These are phyloP conservation scores for Lycophotia porphyrea DNA, from an alignment of 2,888 invertebrate genomes.

Conservation along the genomic window DNA sequence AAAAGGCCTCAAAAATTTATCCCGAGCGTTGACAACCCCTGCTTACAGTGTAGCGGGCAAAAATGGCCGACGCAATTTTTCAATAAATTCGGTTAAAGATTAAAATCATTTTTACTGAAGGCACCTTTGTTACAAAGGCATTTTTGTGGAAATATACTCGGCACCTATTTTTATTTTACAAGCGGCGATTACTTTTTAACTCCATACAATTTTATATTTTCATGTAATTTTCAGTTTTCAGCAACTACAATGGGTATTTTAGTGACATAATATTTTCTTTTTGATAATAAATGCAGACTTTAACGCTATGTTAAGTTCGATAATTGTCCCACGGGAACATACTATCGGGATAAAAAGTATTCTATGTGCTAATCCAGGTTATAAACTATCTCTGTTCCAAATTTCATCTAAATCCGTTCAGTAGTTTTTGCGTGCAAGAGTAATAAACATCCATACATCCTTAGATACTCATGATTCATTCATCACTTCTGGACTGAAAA, in stretches of 20 bases:
- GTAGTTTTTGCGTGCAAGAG: too few relatives aligned
- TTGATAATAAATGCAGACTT: background rate
- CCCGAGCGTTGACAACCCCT: conserved; percentile 73
- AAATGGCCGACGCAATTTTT: conserved; percentile 74
- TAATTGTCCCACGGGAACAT: too few relatives aligned
- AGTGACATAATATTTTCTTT: background rate
- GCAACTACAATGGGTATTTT: background rate
- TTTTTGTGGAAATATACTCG: conserved; percentile 47
- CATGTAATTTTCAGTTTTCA: background rate
- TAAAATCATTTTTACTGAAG: conserved; percentile 69
- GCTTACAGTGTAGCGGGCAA: conserved; percentile 70
- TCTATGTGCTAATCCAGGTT: too few relatives aligned
- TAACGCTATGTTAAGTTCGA: conserved; percentile 12
- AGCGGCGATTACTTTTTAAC: conserved; percentile 24
- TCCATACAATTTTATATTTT: background rate
- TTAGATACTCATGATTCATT: too few relatives aligned
- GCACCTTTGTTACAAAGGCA: conserved; percentile 58
- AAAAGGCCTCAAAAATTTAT: conserved; percentile 73
- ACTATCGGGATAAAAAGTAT: too few relatives aligned
- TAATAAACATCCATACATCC: too few relatives aligned
- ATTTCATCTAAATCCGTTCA: too few relatives aligned
- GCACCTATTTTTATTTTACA: conserved; percentile 26
- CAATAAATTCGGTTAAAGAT: conserved; percentile 72
- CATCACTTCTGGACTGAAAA: background rate
- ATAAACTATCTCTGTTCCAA: too few relatives aligned